Base-by-base conservation (phyloP, 2,113 vertebrate genomes). In the Eublepharis macularius region DNA sequence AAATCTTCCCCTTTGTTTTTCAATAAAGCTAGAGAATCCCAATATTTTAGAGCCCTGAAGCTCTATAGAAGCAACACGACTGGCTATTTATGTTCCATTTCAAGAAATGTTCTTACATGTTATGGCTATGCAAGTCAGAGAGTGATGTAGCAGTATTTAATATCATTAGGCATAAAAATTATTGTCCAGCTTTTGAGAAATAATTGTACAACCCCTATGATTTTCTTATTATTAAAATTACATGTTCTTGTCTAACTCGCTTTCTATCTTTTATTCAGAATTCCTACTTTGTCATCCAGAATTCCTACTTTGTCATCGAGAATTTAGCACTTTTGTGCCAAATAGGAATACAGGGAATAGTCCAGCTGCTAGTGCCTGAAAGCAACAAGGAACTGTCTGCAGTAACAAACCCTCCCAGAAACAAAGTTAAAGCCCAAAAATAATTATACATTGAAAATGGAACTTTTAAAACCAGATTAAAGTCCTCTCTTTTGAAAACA, bases 1-100 rank as follows among this genome's bases (percentile, higher is more conserved):
- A 16, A 5, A 24, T 60, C 34, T 84, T 54, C 65, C 41, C 49
- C 80, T 84, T 60, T 78, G 80, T 72, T 86, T 80, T 45, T 43
- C 0, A 0, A 32, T 21, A n/a, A 14, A 45, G 4, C 43, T 81
- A 43, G n/a, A 17, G 49, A 8, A 0, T 1, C 2, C n/a, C n/a
- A 86, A 69, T 34, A 26, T 54, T n/a, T 70, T 1, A 13, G 54
- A 57, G 68, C 45, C 0, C 24, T n/a, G 26, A 45, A 32, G 54
- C 34, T 47, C 34, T 60, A 65, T 81, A 29, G 17, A 29, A 75
- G 79, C 9, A 19, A 57, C n/a, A 29, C 12, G 24, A 17, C 47
- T 69, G 39, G 73, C 12, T 34, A 12, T 13, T 32, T 3, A 51
- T 21, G 10, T 19, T 7, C n/a, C 81, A 16, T 75, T 8, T 14